These are phyloP conservation scores for Zophobas morio DNA, from an alignment of 1,140 invertebrate genomes.

Conservation along the genomic window DNA sequence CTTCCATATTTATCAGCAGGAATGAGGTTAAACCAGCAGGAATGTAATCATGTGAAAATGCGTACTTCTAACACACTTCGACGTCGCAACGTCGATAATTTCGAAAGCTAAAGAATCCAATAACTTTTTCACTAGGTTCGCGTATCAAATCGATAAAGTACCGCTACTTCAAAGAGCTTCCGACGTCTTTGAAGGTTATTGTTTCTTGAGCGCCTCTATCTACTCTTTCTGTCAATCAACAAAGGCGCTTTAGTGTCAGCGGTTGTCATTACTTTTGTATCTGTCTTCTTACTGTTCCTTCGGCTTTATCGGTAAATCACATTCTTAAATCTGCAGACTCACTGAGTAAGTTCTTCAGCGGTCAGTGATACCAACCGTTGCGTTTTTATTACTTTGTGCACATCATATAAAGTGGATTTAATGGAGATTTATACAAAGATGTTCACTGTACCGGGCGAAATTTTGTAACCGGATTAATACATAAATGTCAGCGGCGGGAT, in stretches of 20 bases:
- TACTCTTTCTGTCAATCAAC: neutral
- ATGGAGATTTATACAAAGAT: too few species aligned
- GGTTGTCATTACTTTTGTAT: neutral
- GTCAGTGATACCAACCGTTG: neutral
- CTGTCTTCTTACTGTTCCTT: neutral
- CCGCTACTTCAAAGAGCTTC: conserved; percentile 3
- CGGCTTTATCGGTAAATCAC: too few species aligned
- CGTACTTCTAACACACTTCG: too few species aligned
- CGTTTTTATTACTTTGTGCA: neutral
- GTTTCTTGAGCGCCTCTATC: neutral
- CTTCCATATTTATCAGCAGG: conserved; percentile 9
- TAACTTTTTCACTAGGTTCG: neutral
- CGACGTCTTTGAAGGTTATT: neutral
- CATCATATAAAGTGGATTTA: too few species aligned
- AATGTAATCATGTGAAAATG: neutral
- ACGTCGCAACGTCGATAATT: neutral
- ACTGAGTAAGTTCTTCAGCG: neutral
- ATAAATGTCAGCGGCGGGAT: too few species aligned
- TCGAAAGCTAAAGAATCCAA: neutral
- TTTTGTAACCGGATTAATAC: too few species aligned
- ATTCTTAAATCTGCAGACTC: too few species aligned
- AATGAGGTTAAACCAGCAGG: conserved; percentile 12
- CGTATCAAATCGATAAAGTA: neutral
- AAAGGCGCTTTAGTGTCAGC: neutral
- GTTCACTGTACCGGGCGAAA: too few species aligned